Base-by-base conservation (phyloP, 2,113 vertebrate genomes). In the Rhinogobius similis region DNA sequence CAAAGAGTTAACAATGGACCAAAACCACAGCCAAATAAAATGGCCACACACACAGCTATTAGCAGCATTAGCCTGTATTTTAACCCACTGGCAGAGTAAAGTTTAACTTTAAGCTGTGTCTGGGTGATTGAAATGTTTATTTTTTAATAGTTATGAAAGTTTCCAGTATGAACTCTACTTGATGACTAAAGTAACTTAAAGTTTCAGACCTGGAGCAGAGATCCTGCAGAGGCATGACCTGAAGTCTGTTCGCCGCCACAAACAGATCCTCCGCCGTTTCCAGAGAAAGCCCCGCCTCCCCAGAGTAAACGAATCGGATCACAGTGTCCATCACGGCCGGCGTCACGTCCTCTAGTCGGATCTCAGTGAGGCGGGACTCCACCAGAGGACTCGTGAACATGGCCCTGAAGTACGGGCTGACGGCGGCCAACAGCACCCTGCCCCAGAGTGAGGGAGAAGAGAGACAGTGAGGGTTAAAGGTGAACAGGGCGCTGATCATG, bases 321-420 rank as follows among this genome's bases (percentile, higher is more conserved):
- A 95, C 90, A 0, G 87, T 92, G 75, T 94, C 91, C 90, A 95
- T 93, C 72, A 94, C 87, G 1, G 86, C 90, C 2, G 94, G 91
- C 0, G 92, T 91, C 79, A 94, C 93, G 41, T 95, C 94, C 77
- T 94, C 90, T 68, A 94, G 78, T 18, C 92, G 88, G 82, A 95
- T 94, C 77, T 94, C 93, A 0, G 92, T 91, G 64, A 93, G 92
- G 50, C 93, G 91, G 13, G 92, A 94, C 88, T 95, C 94, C 4
- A 93, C 93, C 77, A 95, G 86, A 0, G 94, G 93, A 72, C 93
- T 94, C 70, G 93, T 94, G 82, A 95, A 95, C 93, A 94, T 94
- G 56, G 93, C 94, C 32, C 91, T 88, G 65, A 95, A 95, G 72
- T 94, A 95, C 0, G 94, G 94, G 56, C 94, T 95, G 63, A 94